A percentile compares a stretch with the other conserved stretches of the same genome.
These are phyloP conservation scores for Allobates femoralis DNA, from an alignment of 2,797 vertebrate species.

Conservation along the genomic window DNA sequence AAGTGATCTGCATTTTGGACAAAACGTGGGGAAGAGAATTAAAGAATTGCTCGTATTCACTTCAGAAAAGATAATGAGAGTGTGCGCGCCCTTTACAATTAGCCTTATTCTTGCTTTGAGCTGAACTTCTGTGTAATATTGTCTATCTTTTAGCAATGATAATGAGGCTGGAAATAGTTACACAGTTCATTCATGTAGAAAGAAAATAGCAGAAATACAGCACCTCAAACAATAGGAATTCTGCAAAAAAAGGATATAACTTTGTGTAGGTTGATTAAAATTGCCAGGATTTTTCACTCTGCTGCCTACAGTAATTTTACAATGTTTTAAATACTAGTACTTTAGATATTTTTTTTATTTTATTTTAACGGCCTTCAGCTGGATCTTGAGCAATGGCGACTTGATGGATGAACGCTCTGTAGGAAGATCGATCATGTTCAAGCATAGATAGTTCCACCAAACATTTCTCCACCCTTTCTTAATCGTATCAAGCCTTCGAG, in stretches of 20 bases:
- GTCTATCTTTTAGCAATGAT: not conserved
- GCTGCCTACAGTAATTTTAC: not conserved
- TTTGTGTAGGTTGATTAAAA: not conserved
- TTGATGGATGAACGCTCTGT: no score
- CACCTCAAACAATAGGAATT: not conserved
- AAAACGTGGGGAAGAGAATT: not conserved
- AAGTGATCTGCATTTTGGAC: not conserved
- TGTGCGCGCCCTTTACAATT: not conserved
- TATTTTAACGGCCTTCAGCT: no score
- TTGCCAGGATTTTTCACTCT: not conserved
- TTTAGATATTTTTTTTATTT: no score
- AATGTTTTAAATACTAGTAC: not conserved
- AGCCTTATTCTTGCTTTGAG: not conserved
- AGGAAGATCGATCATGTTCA: no score
- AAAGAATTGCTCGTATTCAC: not conserved
- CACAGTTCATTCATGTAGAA: not conserved
- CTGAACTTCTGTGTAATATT: not conserved
- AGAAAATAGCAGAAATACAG: not conserved
- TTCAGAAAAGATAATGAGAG: not conserved
- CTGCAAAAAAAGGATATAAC: not conserved
- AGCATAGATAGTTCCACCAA: no score
- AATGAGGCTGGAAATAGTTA: slow-evolving; percentile 6
- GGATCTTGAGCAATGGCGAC: no score
- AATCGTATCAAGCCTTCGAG: no score
- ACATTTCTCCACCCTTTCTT: no score